A percentile compares a stretch with the other conserved stretches of the same genome.
phyloP scores from a whole-genome alignment of 2,888 invertebrate species.

The Chrysomela aeneicollis region DNA sequence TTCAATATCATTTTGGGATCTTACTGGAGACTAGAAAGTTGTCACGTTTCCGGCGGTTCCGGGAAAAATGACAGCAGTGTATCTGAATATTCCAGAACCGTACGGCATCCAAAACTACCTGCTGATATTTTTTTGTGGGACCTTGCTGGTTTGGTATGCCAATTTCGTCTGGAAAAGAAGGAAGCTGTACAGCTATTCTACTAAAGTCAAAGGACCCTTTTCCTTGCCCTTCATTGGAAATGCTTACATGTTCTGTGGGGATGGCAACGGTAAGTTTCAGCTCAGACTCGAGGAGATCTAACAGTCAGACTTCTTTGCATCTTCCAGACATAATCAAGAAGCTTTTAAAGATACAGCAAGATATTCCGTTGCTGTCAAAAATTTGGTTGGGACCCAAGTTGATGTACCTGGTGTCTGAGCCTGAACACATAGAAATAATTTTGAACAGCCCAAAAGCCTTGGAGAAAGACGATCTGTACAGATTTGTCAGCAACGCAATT shows the following conservation, averaged over 20 bases:
- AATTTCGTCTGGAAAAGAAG: conserved; percentile 18
- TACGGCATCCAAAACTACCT: not conserved
- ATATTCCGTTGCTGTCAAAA: conserved; percentile 4
- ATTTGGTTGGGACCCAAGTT: conserved; percentile 17
- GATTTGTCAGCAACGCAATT: not conserved
- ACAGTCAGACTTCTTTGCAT: too few species aligned
- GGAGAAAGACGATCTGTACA: conserved; percentile 20
- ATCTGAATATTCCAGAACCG: not conserved
- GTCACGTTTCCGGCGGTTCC: too few species aligned
- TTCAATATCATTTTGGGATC: too few species aligned
- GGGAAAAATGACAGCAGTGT: not conserved
- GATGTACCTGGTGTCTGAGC: conserved; percentile 13
- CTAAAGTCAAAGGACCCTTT: conserved; percentile 15
- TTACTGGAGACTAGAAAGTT: too few species aligned
- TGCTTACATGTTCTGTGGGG: not conserved
- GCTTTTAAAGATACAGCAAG: conserved; percentile 10
- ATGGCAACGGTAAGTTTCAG: conserved; percentile 1
- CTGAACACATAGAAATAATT: conserved; percentile 24
- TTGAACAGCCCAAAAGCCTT: conserved; percentile 22
- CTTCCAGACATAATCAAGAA: conserved; percentile 11
- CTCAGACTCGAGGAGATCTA: not conserved
- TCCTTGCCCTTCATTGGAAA: conserved; percentile 18
- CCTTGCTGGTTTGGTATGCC: conserved; percentile 15
- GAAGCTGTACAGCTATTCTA: conserved; percentile 12
- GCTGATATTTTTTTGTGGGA: not conserved